A percentile compares a stretch with the other conserved stretches of the same genome.
Conservation (phyloP, 2,797 vertebrate species). For the Eospalax fontanierii region DNA sequence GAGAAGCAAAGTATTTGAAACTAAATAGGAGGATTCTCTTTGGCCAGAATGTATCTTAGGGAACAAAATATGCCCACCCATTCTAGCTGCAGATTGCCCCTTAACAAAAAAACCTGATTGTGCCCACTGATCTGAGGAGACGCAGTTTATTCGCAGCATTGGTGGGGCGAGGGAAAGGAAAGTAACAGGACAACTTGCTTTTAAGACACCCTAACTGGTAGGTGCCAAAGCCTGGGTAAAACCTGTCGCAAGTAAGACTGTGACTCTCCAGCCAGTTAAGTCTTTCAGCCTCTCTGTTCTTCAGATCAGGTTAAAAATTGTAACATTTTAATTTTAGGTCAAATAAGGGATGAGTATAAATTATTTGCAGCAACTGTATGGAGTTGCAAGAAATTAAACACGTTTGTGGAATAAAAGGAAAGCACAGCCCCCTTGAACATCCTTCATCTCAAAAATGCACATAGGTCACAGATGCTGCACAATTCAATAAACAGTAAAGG, state of each 20-base stretch:
- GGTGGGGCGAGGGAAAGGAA: neutral
- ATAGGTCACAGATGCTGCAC: conserved; percentile 17
- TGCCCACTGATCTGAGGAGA: neutral
- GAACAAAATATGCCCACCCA: conserved; percentile 8
- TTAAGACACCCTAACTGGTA: neutral
- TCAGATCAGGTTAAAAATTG: conserved; percentile 53
- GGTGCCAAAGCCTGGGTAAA: conserved; percentile 10
- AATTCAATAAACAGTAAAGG: conserved; percentile 45
- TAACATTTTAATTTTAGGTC: conserved; percentile 36
- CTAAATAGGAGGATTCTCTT: conserved; percentile 48
- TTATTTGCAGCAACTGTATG: conserved; percentile 38
- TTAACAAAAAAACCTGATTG: neutral
- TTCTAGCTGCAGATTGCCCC: conserved; percentile 3
- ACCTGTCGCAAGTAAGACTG: neutral
- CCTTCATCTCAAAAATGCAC: conserved; percentile 58
- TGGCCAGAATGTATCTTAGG: conserved; percentile 18
- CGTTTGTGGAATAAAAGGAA: conserved; percentile 26
- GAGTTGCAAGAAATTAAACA: conserved; percentile 56
- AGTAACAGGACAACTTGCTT: neutral
- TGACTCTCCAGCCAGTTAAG: conserved; percentile 17
- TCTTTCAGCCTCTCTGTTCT: conserved; percentile 64
- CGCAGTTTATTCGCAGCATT: conserved; percentile 72
- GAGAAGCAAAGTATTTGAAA: conserved; percentile 47
- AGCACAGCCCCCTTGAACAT: conserved; percentile 56
- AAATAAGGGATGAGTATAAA: conserved; percentile 48